phyloP scores from a whole-genome alignment of 2,797 vertebrate species.

The Pipistrellus nathusii region DNA sequence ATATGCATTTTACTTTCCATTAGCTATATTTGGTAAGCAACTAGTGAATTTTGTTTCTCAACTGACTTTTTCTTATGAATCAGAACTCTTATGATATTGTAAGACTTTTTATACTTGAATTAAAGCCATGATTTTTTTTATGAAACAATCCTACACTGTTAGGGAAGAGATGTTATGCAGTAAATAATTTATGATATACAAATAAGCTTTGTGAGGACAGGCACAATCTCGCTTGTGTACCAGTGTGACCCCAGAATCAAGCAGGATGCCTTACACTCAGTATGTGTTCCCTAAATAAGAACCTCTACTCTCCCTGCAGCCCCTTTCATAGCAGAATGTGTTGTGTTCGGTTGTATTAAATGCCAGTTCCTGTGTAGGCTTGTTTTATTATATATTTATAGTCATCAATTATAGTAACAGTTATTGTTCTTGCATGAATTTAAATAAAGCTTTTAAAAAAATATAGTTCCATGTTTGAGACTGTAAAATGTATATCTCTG shows the following conservation, averaged over 20 bases:
- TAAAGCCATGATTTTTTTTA: neutral
- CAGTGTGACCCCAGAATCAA: neutral
- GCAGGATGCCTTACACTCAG: neutral
- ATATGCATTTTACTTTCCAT: neutral
- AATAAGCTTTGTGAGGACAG: neutral
- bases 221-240: neutral
- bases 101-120: neutral
- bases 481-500: neutral
- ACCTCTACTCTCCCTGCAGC: too few species aligned
- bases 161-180: neutral
- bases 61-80: constrained; percentile 14
- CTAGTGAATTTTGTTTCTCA: neutral
- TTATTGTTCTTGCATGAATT: constrained; percentile 11
- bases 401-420: neutral
- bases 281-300: neutral
- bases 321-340: neutral
- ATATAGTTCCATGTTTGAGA: neutral
- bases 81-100: neutral
- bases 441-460: neutral
- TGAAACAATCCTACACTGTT: neutral
- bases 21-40: neutral
- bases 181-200: neutral
- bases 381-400: neutral
- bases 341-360: neutral
- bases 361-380: neutral